Evolutionary conservation across 2,888 invertebrate genomes (phyloP), one percentile per base, ranked within the genome.

Genomic region (Parnassius glacialis): DNA sequence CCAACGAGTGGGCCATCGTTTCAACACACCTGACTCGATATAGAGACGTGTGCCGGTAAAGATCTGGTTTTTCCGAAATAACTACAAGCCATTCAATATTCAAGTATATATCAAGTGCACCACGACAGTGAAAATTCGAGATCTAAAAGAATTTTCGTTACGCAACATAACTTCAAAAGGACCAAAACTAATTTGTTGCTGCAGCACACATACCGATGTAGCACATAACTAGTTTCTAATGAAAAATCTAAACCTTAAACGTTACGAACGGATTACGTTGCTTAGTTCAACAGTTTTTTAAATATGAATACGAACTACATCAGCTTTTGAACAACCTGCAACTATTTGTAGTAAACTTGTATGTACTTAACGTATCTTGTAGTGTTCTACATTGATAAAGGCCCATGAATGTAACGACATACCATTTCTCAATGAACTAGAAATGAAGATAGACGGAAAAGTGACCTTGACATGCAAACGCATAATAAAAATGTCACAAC

Each of bases 1-100:
- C 77, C 81, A 76, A 75, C 76, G 83, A 83, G 80, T 84, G 81
- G 83, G 79, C 78, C 87, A 88, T 89, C 86, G 81, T 90, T 87
- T 85, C 89, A 74, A 87, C 86, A 90, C 76, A 84, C 78, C 78
- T 78, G 71, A 76, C 59, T 57, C 55, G 74, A 78, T 77, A 78
- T 75, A 76, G 78, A 79, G 72, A 72, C 78, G 79, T 75, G 78
- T 76, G 73, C 73, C 71, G 71, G 70, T 70, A 74, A 78, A 79
- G 83, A 80, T 79, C 81, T 75, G 77, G 79, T 83, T 63, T 55
- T 45, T 25, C 58, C 62, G 51, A 63, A 64, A 57, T 57, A 59
- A 60, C 48, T 34, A 52, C 52, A 25, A 56, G 25, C 52, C 20
- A 16, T 52, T n/a, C 44, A 45, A 45, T 45, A 13, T 48, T 48